Evolutionary conservation across 2,113 vertebrate species (phyloP).

Genomic region (Theropithecus gelada): DNA sequence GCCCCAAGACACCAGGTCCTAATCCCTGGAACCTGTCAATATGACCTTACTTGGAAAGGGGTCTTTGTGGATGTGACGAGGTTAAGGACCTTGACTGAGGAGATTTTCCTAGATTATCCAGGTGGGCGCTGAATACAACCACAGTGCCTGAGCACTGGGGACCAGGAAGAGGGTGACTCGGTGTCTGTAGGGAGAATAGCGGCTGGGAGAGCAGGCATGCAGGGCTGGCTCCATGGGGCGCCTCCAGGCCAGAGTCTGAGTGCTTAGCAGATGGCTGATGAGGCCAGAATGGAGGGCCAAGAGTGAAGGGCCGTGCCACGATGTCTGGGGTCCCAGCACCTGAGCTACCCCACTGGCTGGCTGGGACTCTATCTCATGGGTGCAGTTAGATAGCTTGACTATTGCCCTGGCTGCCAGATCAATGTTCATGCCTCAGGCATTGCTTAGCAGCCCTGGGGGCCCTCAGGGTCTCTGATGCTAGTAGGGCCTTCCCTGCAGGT

Average conservation of each 20-base stretch:
- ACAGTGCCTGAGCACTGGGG: fast-evolving
- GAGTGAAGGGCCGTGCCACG: fast-evolving
- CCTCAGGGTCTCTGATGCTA: fast-evolving
- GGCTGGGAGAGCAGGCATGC: fast-evolving
- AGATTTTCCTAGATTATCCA: not conserved
- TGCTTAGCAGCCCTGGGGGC: not conserved
- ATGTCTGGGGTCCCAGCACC: not conserved
- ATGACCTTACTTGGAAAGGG: not conserved
- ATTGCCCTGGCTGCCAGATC: fast-evolving
- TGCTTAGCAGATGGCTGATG: not conserved
- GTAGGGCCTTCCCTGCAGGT: not conserved
- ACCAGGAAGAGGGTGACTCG: not conserved
- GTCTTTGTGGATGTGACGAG: too few species aligned
- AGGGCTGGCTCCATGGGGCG: not conserved
- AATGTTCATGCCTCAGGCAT: fast-evolving
- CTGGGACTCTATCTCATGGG: fast-evolving
- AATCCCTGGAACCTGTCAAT: not conserved
- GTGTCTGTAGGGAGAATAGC: not conserved
- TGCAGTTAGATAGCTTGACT: fast-evolving
- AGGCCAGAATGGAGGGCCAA: fast-evolving
- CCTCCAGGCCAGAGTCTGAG: not conserved
- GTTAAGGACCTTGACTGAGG: not conserved
- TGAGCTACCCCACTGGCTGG: not conserved
- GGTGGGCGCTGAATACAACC: not conserved
- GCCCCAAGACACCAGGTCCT: not conserved